phyloP scores from a whole-genome alignment of 2,797 vertebrate species.

The Rhabdomys pumilio region DNA sequence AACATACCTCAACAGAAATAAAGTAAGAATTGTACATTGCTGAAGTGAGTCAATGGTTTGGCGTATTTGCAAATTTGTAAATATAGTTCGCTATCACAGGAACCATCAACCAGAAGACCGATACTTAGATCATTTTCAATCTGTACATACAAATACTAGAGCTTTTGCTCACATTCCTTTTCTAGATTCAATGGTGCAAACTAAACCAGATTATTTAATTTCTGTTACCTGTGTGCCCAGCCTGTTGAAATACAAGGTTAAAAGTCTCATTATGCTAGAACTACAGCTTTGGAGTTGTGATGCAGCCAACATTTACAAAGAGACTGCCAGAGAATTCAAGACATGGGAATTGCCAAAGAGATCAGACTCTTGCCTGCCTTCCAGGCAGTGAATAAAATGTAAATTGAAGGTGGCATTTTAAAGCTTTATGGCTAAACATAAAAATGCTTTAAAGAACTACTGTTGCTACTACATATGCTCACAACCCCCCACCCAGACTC shows the following conservation, averaged over 20 bases:
- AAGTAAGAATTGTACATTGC: neutral
- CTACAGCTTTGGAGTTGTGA: neutral
- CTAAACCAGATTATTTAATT: conserved; percentile 42
- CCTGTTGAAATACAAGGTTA: conserved; percentile 1
- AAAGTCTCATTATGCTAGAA: neutral
- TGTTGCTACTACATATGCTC: neutral
- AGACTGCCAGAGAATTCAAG: conserved; percentile 54
- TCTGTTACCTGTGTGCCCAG: neutral
- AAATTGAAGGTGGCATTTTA: conserved; percentile 30
- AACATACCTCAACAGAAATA: neutral
- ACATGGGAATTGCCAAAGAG: conserved; percentile 16
- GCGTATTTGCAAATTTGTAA: neutral
- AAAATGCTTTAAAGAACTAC: conserved; percentile 12
- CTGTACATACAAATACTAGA: neutral
- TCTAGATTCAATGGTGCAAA: neutral
- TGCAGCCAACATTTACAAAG: conserved; percentile 26
- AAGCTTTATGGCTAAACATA: neutral
- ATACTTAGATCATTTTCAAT: neutral
- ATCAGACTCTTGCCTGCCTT: neutral
- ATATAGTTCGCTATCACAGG: neutral
- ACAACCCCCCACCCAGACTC: neutral
- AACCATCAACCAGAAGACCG: neutral
- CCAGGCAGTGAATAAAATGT: neutral
- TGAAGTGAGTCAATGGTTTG: neutral
- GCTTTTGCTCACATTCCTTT: neutral